Evolutionary conservation across 2,888 invertebrate species (phyloP).

Genomic region (Lagria hirta): DNA sequence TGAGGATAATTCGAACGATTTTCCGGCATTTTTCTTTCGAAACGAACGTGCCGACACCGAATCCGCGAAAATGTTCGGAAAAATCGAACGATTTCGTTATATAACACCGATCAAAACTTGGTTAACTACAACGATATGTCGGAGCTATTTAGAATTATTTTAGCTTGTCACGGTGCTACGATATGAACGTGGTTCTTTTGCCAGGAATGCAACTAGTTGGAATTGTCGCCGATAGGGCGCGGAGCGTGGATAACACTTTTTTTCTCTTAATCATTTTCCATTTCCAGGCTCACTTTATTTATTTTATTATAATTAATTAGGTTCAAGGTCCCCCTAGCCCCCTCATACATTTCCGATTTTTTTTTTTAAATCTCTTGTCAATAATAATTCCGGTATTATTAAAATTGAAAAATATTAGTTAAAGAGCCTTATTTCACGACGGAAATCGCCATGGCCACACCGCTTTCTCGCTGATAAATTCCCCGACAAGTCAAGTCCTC

Average conservation of each 20-base stretch:
- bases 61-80: constrained; percentile 44
- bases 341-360: not conserved
- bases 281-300: constrained; percentile 50
- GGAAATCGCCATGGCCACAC: too few relatives aligned
- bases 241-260: constrained; percentile 32
- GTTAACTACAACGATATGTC: constrained; percentile 36
- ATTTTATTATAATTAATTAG: constrained; percentile 38
- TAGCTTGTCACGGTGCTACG: constrained; percentile 52
- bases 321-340: constrained; percentile 45
- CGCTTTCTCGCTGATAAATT: too few relatives aligned
- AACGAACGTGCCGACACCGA: constrained; percentile 32
- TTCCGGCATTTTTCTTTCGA: constrained; percentile 38
- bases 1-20: constrained; percentile 32
- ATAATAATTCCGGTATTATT: too few relatives aligned
- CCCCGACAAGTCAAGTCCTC: too few relatives aligned
- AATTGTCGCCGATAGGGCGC: constrained; percentile 47
- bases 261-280: constrained; percentile 45
- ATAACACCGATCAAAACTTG: constrained; percentile 32
- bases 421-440: too few relatives aligned
- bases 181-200: constrained; percentile 52
- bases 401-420: too few relatives aligned
- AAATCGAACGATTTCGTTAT: constrained; percentile 30
- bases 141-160: constrained; percentile 51
- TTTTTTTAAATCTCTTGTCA: too few relatives aligned
- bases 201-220: constrained; percentile 52